A percentile compares a stretch with the other conserved stretches of the same genome.
These are phyloP conservation scores for Polydesmus complanatus DNA, from an alignment of 2,888 invertebrate species.

Conservation along the genomic window DNA sequence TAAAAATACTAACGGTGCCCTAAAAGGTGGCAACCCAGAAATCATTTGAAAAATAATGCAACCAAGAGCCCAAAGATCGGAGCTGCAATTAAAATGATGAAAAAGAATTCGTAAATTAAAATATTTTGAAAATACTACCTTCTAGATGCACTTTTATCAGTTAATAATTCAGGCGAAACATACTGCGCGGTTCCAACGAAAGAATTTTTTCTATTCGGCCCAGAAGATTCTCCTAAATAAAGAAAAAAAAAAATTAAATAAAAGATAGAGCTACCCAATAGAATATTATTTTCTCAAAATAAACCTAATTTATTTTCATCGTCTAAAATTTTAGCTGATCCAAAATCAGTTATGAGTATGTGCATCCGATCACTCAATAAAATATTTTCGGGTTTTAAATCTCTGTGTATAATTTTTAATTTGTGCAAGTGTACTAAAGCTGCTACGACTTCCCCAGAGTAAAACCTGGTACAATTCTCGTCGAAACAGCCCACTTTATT, in stretches of 20 bases:
- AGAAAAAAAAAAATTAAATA: constrained; percentile 9
- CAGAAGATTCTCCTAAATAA: constrained; percentile 17
- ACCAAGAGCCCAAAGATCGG: constrained; percentile 95
- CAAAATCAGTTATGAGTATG: constrained; percentile 91
- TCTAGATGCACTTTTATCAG: constrained; percentile 41
- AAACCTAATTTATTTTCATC: constrained; percentile 4
- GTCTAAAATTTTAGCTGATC: constrained; percentile 72
- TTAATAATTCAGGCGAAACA: constrained; percentile 90
- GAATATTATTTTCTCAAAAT: background rate
- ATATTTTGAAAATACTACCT: constrained; percentile 15
- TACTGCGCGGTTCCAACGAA: constrained; percentile 99
- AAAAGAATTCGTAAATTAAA: background rate
- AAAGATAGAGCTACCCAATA: too few relatives aligned
- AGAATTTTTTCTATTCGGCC: constrained; percentile 26
- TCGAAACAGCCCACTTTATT: constrained; percentile 82
- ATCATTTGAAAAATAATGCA: constrained; percentile 96
- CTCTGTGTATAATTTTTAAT: constrained; percentile 76
- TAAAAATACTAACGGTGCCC: constrained; percentile 42
- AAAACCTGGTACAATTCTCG: constrained; percentile 77
- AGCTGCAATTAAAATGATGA: constrained; percentile 32
- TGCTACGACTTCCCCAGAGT: constrained; percentile 80
- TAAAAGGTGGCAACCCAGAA: constrained; percentile 80
- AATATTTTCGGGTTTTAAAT: constrained; percentile 96
- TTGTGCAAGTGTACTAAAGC: constrained; percentile 85
- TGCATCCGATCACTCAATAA: constrained; percentile 91